Evolutionary conservation across 1,140 invertebrate genomes (phyloP).

Genomic region (Vanessa tameamea): DNA sequence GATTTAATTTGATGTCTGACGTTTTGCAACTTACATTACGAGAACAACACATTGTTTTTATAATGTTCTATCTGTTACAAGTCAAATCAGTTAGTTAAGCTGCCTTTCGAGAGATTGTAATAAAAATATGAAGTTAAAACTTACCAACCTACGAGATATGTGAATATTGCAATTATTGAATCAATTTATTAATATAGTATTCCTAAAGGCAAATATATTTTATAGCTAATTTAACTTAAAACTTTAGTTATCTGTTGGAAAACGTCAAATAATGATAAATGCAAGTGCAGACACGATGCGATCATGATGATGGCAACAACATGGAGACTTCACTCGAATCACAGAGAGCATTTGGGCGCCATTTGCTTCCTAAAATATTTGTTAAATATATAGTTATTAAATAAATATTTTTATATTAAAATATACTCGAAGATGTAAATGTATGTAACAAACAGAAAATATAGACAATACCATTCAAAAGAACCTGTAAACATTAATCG

Average conservation of each 20-base stretch:
- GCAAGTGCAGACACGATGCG: conserved; percentile 39
- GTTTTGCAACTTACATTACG: background rate
- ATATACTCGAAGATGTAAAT: no score
- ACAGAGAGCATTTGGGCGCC: conserved; percentile 78
- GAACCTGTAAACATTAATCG: no score
- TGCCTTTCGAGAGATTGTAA: background rate
- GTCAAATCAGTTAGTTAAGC: background rate
- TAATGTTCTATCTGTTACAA: background rate
- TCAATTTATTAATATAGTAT: no score
- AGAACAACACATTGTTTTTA: background rate
- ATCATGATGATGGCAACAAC: conserved; percentile 21
- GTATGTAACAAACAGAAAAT: no score
- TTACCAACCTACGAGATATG: background rate
- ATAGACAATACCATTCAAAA: no score
- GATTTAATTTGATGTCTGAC: background rate
- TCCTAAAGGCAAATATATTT: background rate
- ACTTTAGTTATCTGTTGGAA: background rate
- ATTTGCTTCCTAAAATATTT: conserved; percentile 77
- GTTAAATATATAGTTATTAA: conserved; percentile 46
- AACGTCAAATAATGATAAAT: conserved; percentile 18
- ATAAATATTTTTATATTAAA: background rate
- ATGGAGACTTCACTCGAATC: conserved; percentile 60
- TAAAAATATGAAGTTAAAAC: background rate
- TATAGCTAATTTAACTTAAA: background rate
- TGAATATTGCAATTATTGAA: background rate